Evolutionary conservation across 1,140 invertebrate genomes (phyloP).

Genomic region (Trachymyrmex septentrionalis): DNA sequence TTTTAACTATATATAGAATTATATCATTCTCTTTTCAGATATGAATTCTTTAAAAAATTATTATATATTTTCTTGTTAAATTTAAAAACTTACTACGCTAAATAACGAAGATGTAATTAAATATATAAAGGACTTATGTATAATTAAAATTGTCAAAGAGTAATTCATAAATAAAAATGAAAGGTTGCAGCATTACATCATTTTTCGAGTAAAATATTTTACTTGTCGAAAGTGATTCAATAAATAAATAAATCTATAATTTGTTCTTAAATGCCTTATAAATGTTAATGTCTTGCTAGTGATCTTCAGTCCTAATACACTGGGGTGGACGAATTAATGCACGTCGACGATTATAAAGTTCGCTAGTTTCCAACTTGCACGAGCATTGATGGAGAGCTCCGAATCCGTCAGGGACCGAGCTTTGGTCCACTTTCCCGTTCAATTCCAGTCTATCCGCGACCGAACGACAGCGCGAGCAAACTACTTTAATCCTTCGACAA

Average conservation of each 20-base stretch:
- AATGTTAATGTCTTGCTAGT: neutral
- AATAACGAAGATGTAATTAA: neutral
- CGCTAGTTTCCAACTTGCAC: constrained; percentile 22
- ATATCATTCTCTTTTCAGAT: neutral
- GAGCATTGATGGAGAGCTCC: neutral
- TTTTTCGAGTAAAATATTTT: neutral
- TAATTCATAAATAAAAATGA: constrained; percentile 3
- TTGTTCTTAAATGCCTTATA: neutral
- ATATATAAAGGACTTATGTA: neutral
- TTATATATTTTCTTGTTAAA: neutral
- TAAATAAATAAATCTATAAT: neutral
- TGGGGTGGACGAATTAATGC: constrained; percentile 25
- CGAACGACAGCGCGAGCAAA: constrained; percentile 68
- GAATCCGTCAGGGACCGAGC: neutral
- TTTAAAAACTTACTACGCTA: neutral
- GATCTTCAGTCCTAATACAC: constrained; percentile 2
- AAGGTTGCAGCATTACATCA: neutral
- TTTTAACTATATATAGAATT: neutral
- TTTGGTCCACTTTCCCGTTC: constrained; percentile 11
- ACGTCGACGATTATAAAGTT: constrained; percentile 41
- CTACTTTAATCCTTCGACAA: constrained; percentile 69
- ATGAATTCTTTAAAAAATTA: neutral
- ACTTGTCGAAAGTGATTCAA: neutral
- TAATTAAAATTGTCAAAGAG: neutral
- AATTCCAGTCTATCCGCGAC: constrained; percentile 63